Conservation (phyloP, 2,888 invertebrate species). For the Eretmocerus hayati region DNA sequence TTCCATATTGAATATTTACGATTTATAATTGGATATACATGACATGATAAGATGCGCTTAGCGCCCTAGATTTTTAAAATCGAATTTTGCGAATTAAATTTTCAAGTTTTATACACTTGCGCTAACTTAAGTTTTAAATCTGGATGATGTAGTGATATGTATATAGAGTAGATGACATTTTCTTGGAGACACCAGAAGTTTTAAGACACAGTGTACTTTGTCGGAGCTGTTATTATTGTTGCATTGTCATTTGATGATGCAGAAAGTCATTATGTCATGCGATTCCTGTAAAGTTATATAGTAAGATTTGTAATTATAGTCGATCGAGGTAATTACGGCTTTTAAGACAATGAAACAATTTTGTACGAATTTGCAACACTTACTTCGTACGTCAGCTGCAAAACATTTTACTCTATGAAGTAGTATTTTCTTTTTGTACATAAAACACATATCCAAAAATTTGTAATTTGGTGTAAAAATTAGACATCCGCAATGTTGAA, state of each 20-base stretch:
- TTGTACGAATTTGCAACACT: conserved; percentile 7
- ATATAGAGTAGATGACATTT: conserved; percentile 29
- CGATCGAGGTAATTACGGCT: too few species aligned
- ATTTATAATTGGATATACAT: conserved; percentile 12
- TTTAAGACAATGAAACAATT: too few species aligned
- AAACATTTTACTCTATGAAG: conserved; percentile 17
- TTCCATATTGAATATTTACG: conserved; percentile 1
- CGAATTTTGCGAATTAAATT: conserved; percentile 7
- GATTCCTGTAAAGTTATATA: conserved; percentile 1
- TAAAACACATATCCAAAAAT: conserved; percentile 43
- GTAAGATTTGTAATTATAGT: too few species aligned
- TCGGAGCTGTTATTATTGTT: conserved; percentile 5
- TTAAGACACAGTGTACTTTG: conserved; percentile 20
- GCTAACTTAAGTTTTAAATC: conserved; percentile 16
- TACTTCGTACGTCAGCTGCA: conserved; percentile 9
- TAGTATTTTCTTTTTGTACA: conserved; percentile 38
- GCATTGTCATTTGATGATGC: conserved; percentile 1
- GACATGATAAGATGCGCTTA: conserved; percentile 1
- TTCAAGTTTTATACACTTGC: conserved; percentile 19
- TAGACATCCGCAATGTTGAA: conserved; percentile 25
- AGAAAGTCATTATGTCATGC: conserved; percentile 1
- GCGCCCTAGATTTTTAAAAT: conserved; percentile 9
- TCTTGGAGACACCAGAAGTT: conserved; percentile 14
- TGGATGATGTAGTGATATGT: conserved; percentile 33
- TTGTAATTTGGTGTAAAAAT: conserved; percentile 36